phyloP scores from a whole-genome alignment of 2,113 vertebrate genomes.

The Macrotus californicus region DNA sequence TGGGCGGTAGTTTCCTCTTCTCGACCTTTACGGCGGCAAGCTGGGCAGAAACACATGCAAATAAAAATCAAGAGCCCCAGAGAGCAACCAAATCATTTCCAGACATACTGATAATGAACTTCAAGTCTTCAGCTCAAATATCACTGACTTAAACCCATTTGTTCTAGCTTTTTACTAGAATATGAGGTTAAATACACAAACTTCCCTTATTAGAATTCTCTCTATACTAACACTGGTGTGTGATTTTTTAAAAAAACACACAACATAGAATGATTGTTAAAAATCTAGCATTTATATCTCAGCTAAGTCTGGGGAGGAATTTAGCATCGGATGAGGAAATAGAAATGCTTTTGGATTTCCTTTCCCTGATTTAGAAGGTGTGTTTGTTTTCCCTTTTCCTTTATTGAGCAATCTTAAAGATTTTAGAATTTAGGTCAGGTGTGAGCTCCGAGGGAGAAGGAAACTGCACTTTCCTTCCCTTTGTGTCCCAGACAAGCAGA shows the following conservation, averaged over 20 bases:
- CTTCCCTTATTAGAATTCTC: neutral
- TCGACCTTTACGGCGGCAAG: neutral
- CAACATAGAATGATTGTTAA: neutral
- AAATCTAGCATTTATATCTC: neutral
- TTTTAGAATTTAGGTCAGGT: neutral
- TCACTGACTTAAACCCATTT: neutral
- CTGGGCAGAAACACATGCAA: conserved; percentile 45
- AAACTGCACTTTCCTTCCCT: neutral
- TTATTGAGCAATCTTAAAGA: neutral
- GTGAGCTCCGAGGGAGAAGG: neutral
- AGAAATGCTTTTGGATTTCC: neutral
- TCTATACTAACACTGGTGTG: neutral
- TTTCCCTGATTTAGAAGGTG: neutral
- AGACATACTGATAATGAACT: neutral
- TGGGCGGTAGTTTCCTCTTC: conserved; percentile 15
- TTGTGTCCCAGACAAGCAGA: neutral
- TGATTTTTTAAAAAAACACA: neutral
- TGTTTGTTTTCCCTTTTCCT: neutral
- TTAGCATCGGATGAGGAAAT: neutral
- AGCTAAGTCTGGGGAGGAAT: neutral
- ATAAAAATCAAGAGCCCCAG: conserved; percentile 13
- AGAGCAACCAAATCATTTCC: conserved; percentile 31
- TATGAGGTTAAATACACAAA: neutral
- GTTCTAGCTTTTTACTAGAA: conserved; percentile 2
- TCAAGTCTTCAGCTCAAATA: conserved; percentile 11